Percentiles rank a stretch among this genome's conserved stretches.
Conservation (phyloP, 2,888 invertebrate genomes). For the Odontomyia ornata region DNA sequence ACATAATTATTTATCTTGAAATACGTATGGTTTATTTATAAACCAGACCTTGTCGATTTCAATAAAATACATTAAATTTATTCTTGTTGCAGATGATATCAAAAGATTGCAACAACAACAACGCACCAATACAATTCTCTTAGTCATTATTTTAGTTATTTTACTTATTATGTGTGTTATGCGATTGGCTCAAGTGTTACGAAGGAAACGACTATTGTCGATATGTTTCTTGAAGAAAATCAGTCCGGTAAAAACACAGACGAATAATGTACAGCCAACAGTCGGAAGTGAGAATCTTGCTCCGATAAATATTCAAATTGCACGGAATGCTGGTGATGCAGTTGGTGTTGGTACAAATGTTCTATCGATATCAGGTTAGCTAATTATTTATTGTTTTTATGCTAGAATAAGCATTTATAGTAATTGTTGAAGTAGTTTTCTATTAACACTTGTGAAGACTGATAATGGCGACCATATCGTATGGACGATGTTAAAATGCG, state of each 20-base stretch:
- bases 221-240: slow-evolving; percentile 30
- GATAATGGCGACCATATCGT: no score
- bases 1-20: neutral
- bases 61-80: neutral
- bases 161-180: slow-evolving; percentile 2
- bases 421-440: no score
- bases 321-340: slow-evolving; percentile 17
- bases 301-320: slow-evolving; percentile 15
- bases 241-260: neutral
- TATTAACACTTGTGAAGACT: no score
- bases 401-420: no score
- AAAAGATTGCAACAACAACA: slow-evolving; percentile 29
- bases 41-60: neutral
- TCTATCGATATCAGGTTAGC: slow-evolving; percentile 36
- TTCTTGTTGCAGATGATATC: slow-evolving; percentile 36
- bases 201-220: slow-evolving; percentile 31
- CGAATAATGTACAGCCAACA: neutral
- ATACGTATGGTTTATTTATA: no score
- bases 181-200: neutral
- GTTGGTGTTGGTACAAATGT: slow-evolving; percentile 24
- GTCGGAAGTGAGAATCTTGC: neutral
- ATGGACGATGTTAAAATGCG: no score
- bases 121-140: slow-evolving; percentile 19
- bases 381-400: no score
- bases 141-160: slow-evolving; percentile 32